These are phyloP conservation scores for Drosophila mimica DNA, from an alignment of 2,888 invertebrate species.

Conservation along the genomic window DNA sequence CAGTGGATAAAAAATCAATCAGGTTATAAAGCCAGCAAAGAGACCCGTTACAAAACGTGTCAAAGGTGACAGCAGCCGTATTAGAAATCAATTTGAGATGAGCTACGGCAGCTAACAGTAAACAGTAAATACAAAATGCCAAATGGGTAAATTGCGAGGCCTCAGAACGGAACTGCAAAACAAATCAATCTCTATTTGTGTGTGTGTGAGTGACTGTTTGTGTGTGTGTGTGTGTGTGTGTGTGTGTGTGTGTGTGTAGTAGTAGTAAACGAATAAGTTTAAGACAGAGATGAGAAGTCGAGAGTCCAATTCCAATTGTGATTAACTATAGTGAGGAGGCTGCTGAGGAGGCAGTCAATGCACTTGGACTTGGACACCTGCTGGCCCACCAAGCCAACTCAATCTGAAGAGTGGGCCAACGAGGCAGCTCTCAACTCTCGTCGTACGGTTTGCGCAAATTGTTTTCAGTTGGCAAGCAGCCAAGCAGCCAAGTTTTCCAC, in stretches of 20 bases:
- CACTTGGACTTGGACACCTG: slow-evolving; percentile 67
- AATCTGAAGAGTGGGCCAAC: slow-evolving; percentile 42
- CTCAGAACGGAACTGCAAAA: slow-evolving; percentile 63
- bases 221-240: slow-evolving; percentile 11
- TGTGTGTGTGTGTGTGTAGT: slow-evolving; percentile 17
- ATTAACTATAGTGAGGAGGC: slow-evolving; percentile 41
- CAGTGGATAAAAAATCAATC: slow-evolving; percentile 52
- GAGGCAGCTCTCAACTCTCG: slow-evolving; percentile 28
- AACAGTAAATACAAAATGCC: slow-evolving; percentile 48
- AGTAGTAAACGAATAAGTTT: slow-evolving; percentile 4
- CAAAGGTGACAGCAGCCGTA: slow-evolving; percentile 75
- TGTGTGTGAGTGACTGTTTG: slow-evolving; percentile 1
- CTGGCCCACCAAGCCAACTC: slow-evolving; percentile 59
- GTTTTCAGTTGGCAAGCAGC: slow-evolving; percentile 70
- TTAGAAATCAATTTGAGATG: slow-evolving; percentile 74
- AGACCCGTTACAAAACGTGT: slow-evolving; percentile 67
- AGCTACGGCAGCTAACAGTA: slow-evolving; percentile 68
- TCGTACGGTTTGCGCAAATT: slow-evolving; percentile 71
- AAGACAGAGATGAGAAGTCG: slow-evolving; percentile 5
- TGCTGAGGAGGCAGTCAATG: slow-evolving; percentile 63
- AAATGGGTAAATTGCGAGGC: slow-evolving; percentile 46
- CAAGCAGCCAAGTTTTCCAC: slow-evolving; percentile 59
- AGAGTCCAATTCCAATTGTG: slow-evolving; percentile 55
- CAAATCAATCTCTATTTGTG: slow-evolving; percentile 69
- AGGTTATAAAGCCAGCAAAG: slow-evolving; percentile 3